These are phyloP conservation scores for Leucoraja ocellata DNA, from an alignment of 2,797 vertebrate species.

Conservation along the genomic window DNA sequence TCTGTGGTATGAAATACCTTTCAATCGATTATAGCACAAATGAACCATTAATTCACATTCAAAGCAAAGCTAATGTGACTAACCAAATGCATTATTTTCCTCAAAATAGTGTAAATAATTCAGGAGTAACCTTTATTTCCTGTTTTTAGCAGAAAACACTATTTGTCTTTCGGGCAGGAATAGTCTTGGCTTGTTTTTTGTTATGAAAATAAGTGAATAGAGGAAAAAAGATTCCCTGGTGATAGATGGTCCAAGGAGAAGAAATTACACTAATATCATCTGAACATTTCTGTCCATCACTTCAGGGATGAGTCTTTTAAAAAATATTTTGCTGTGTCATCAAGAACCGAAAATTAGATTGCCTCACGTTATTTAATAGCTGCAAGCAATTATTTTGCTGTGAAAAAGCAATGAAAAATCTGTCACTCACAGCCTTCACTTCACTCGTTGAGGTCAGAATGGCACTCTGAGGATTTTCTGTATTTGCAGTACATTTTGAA, in stretches of 20 bases:
- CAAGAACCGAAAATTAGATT: slow-evolving; percentile 20
- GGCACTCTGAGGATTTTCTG: slow-evolving; percentile 12
- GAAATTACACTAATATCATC: not conserved
- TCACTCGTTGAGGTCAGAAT: not conserved
- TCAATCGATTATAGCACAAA: not conserved
- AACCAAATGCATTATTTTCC: not conserved
- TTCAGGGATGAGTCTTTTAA: not conserved
- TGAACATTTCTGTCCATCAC: not conserved
- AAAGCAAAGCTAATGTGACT: not conserved
- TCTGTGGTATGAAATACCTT: not conserved
- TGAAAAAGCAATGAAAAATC: slow-evolving; percentile 31
- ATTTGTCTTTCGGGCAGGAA: not conserved
- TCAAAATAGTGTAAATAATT: not conserved
- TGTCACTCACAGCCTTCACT: slow-evolving; percentile 4
- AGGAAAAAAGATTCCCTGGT: not conserved
- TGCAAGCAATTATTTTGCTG: not conserved
- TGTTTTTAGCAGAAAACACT: not conserved
- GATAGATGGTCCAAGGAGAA: not conserved
- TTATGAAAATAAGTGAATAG: not conserved
- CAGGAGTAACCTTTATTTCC: not conserved
- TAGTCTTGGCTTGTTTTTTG: not conserved
- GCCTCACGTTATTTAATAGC: not conserved
- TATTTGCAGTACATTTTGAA: slow-evolving; percentile 2
- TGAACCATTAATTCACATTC: not conserved
- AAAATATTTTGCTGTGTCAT: not conserved